These are phyloP conservation scores for Picus viridis DNA, from an alignment of 2,797 vertebrate species.

Conservation along the genomic window DNA sequence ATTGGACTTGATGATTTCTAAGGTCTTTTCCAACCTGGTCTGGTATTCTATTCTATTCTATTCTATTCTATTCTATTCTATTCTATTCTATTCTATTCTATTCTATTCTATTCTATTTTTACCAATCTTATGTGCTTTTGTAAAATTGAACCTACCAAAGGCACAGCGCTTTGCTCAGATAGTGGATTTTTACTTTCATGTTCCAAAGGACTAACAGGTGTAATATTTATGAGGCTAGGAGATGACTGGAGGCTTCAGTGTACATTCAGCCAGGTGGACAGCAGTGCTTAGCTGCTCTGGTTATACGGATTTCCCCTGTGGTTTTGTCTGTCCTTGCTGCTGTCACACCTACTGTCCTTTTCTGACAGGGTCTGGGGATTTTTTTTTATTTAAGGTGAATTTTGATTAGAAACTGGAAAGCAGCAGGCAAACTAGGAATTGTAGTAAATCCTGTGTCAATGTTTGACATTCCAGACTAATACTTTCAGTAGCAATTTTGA, in stretches of 20 bases:
- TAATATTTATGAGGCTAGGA: not conserved
- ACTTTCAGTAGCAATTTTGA: not conserved
- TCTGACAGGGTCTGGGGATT: not conserved
- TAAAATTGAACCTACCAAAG: not conserved
- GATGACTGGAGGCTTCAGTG: not conserved
- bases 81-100: too few species aligned
- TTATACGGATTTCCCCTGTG: not conserved
- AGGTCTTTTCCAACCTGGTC: too few species aligned
- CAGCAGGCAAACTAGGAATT: not conserved
- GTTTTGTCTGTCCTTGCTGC: not conserved
- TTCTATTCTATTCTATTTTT: not conserved
- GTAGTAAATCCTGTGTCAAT: not conserved
- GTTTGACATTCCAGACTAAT: not conserved
- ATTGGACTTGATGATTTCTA: too few species aligned
- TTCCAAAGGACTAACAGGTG: not conserved
- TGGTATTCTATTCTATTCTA: too few species aligned
- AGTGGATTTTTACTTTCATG: not conserved
- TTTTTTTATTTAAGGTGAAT: not conserved
- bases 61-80: too few species aligned
- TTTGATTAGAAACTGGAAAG: not conserved
- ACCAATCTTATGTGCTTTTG: not conserved
- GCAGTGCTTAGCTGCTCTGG: not conserved
- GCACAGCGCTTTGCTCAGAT: not conserved
- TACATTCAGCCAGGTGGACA: rapidly evolving
- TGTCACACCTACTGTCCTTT: not conserved